Base-by-base conservation (phyloP, 2,797 vertebrate species). In the Schizothorax lantsangensis region DNA sequence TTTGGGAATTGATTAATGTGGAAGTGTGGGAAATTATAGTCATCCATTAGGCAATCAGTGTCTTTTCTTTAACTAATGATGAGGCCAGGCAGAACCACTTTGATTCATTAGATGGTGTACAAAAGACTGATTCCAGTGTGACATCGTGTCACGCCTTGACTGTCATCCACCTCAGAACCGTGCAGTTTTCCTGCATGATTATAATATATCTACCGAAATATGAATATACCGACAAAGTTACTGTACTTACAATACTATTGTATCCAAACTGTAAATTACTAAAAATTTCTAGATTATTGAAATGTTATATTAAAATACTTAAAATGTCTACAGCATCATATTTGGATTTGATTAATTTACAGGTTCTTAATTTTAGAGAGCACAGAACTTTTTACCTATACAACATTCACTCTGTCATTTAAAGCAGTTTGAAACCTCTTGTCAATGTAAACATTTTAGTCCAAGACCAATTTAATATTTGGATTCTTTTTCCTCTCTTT, bases 31-130 rank as follows among this genome's bases (percentile, higher is more conserved):
- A 87, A 80, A 73, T 80, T 84, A 84, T 43, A 49, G 38, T 64
- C 69, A 73, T 88, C 43, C 86, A 88, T 84, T 84, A 69, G 30
- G 23, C 62, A 84, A 84, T 88, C 59, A 81, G 83, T 43, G 33
- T 57, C 26, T 81, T 71, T 86, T 73, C 77, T 86, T 86, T 86
- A 80, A 69, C 75, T 85, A 85, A 86, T 72, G 49, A 85, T 79
- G 40, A 73, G 68, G 54, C 78, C 77, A 79, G 66, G 49, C 52
- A 59, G 77, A 71, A 62, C 40, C 77, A 79, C 62, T 84, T 79
- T 40, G 33, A 49, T 68, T 84, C 83, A 84, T 84, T 66, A 68
- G 72, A 62, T 84, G 57, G 30, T 66, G 30, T 66, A 77, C 72
- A 84, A 66, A 75, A 75, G 59, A 84, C 43, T 49, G 30, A 38